These are phyloP conservation scores for Hydractinia echinata DNA, from an alignment of 30 jellyfish, hydroid and myxozoan genomes.

Conservation along the genomic window DNA sequence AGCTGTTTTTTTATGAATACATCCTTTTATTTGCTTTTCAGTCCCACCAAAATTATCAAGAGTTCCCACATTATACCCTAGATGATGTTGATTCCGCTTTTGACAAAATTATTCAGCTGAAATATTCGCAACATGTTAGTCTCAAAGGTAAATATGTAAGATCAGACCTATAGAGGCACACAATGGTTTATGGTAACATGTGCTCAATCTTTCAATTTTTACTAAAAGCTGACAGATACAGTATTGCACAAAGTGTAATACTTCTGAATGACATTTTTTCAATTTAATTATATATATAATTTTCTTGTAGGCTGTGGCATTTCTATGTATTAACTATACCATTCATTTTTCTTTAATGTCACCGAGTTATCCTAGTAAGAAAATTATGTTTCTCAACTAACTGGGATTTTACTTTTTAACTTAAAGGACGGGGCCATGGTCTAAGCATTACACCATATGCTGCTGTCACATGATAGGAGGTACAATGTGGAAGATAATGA, in stretches of 20 bases:
- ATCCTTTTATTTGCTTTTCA: slow-evolving; percentile 20
- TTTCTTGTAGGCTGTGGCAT: background rate
- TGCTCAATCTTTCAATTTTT: no score
- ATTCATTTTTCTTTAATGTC: background rate
- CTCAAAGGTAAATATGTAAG: slow-evolving; percentile 63
- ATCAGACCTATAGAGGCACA: background rate
- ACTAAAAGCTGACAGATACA: no score
- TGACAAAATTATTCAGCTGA: slow-evolving; percentile 87
- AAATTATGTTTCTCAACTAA: no score
- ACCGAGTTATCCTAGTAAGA: no score
- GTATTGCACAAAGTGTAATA: background rate
- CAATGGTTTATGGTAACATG: background rate
- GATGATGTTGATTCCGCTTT: slow-evolving; percentile 97
- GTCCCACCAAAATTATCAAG: slow-evolving; percentile 81
- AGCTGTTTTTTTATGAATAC: background rate
- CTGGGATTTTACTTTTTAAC: background rate
- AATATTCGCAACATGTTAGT: slow-evolving; percentile 90
- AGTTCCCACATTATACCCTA: slow-evolving; percentile 66
- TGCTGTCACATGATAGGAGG: slow-evolving; percentile 99
- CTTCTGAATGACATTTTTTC: background rate
- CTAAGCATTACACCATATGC: slow-evolving; percentile 95
- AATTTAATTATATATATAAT: background rate
- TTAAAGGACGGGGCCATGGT: slow-evolving; percentile 93
- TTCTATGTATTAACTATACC: background rate
- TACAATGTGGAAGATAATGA: slow-evolving; percentile 99